phyloP scores from a whole-genome alignment of 2,888 invertebrate species.

The Yponomeuta malinellus region DNA sequence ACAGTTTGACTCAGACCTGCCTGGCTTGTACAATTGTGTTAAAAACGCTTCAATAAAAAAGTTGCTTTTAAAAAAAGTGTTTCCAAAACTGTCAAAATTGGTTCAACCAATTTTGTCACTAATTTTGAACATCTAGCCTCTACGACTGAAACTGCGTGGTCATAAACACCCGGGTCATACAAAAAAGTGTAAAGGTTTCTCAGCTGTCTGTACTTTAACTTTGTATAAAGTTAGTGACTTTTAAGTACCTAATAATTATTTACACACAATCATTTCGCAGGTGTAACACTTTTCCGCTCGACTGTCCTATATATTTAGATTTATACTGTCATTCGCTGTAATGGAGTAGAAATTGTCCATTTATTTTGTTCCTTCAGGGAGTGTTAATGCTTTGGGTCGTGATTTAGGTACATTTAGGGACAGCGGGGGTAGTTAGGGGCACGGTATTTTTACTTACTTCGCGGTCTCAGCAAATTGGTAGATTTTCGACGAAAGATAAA shows the following conservation, averaged over 20 bases:
- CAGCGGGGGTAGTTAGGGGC: neutral
- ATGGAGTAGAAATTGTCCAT: slow-evolving; percentile 1
- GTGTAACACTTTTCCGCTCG: neutral
- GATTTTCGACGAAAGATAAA: too few species aligned
- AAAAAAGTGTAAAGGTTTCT: too few species aligned
- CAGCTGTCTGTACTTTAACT: too few species aligned
- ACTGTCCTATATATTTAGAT: neutral
- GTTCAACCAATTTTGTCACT: too few species aligned
- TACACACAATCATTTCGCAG: too few species aligned
- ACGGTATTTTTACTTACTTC: neutral
- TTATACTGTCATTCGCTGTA: neutral
- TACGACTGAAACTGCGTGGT: too few species aligned
- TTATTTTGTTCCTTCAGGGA: neutral
- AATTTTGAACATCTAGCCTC: too few species aligned
- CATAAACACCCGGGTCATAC: too few species aligned
- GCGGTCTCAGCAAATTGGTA: neutral
- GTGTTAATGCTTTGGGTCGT: neutral
- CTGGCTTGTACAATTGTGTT: neutral
- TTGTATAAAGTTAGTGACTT: too few species aligned
- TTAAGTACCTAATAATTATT: too few species aligned
- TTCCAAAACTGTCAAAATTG: too few species aligned
- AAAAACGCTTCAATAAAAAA: neutral
- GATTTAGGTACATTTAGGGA: neutral
- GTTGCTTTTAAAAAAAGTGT: neutral
- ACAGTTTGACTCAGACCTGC: neutral